phyloP scores from a whole-genome alignment of 2,888 invertebrate species.

The Trichopria drosophilae region DNA sequence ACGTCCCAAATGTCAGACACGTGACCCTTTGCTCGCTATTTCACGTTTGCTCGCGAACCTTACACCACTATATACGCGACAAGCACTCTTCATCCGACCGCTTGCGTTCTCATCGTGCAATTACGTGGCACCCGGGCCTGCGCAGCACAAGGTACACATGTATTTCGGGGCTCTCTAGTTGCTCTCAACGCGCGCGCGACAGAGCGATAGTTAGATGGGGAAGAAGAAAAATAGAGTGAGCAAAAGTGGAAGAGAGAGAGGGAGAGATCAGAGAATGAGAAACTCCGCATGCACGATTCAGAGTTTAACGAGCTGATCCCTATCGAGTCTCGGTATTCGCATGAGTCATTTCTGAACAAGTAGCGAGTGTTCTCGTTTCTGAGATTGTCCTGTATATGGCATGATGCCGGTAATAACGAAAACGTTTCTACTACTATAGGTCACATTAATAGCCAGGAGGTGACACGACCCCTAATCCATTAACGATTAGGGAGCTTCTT shows the following conservation, averaged over 20 bases:
- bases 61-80: too few species aligned
- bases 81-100: too few species aligned
- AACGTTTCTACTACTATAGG: too few species aligned
- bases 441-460: too few species aligned
- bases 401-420: too few species aligned
- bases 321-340: constrained; percentile 47
- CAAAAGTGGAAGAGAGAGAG: background rate
- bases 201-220: constrained; percentile 1
- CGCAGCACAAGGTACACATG: too few species aligned
- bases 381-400: too few species aligned
- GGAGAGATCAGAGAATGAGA: background rate
- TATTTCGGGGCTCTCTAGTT: constrained; percentile 25
- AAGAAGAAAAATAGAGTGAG: constrained; percentile 7
- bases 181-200: constrained; percentile 28
- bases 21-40: constrained; percentile 44
- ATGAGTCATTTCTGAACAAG: constrained; percentile 48
- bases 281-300: constrained; percentile 10
- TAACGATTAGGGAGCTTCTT: too few species aligned
- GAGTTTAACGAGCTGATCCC: constrained; percentile 55
- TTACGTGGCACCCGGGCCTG: constrained; percentile 37
- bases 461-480: too few species aligned
- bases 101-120: constrained; percentile 41
- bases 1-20: constrained; percentile 52
- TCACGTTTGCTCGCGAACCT: too few species aligned
- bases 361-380: too few species aligned